Percentiles rank a stretch among this genome's conserved stretches.
phyloP scores from a whole-genome alignment of 2,113 vertebrate genomes.

The Dolichotis patagonum region DNA sequence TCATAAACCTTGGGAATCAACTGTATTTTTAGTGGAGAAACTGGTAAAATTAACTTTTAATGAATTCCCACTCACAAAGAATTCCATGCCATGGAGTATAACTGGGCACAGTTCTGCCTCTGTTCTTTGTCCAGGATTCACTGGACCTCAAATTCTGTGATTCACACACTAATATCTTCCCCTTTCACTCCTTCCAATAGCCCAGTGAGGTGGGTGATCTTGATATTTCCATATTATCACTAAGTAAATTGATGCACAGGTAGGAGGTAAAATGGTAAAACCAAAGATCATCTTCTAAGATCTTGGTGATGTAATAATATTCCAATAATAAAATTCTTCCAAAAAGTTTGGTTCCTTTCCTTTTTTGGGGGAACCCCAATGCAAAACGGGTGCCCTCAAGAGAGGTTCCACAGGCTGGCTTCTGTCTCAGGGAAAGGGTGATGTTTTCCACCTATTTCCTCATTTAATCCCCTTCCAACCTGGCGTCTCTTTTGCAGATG shows the following conservation, averaged over 20 bases:
- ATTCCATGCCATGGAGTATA: background rate
- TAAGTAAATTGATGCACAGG: background rate
- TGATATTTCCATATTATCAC: background rate
- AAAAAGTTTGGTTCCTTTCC: background rate
- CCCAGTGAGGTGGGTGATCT: background rate
- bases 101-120: background rate
- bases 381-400: background rate
- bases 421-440: background rate
- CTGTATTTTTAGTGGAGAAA: background rate
- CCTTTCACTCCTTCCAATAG: background rate
- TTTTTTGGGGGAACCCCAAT: background rate
- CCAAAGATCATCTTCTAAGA: background rate
- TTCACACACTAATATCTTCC: background rate
- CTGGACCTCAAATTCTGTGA: background rate
- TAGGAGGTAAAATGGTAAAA: background rate
- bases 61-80: background rate
- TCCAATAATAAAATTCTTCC: background rate
- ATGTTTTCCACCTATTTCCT: background rate
- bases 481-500: background rate
- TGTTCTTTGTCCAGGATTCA: background rate
- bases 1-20: background rate
- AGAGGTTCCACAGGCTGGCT: background rate
- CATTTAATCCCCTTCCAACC: background rate
- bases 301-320: background rate
- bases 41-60: constrained; percentile 10